Percentiles rank a stretch among this genome's conserved stretches.
These are phyloP conservation scores for Microplitis manilae DNA, from an alignment of 2,888 invertebrate genomes.

Conservation along the genomic window DNA sequence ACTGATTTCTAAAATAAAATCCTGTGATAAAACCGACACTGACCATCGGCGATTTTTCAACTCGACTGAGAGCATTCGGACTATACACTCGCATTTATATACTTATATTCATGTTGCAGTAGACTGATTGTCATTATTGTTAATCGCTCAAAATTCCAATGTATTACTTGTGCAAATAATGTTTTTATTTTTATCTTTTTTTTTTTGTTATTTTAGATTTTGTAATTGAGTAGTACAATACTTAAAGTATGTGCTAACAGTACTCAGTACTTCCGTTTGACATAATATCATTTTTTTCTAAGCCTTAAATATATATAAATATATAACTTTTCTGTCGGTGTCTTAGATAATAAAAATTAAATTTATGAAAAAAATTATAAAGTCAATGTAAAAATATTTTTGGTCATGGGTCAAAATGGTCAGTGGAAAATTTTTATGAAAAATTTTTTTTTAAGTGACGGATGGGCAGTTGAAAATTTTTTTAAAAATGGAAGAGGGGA, in stretches of 20 bases:
- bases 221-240: neutral
- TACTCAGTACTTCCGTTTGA: neutral
- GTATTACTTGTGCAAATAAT: conserved; percentile 1
- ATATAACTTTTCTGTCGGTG: too few relatives aligned
- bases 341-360: too few relatives aligned
- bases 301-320: too few relatives aligned
- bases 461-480: too few relatives aligned
- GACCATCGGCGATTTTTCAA: conserved; percentile 11
- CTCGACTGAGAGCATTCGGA: conserved; percentile 20
- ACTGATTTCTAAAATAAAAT: neutral
- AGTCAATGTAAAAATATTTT: too few relatives aligned
- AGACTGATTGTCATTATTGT: neutral
- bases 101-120: conserved; percentile 10
- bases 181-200: conserved; percentile 2
- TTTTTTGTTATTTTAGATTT: neutral
- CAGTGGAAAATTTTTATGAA: too few relatives aligned
- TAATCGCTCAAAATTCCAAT: conserved; percentile 14
- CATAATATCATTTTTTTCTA: neutral
- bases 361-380: too few relatives aligned
- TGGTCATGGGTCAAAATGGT: too few relatives aligned
- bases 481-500: too few relatives aligned
- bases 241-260: neutral
- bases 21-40: neutral
- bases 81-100: conserved; percentile 26
- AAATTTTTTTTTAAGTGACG: too few relatives aligned